Conservation (phyloP, 2,888 invertebrate genomes). For the Hirtodrosophila histrioides region DNA sequence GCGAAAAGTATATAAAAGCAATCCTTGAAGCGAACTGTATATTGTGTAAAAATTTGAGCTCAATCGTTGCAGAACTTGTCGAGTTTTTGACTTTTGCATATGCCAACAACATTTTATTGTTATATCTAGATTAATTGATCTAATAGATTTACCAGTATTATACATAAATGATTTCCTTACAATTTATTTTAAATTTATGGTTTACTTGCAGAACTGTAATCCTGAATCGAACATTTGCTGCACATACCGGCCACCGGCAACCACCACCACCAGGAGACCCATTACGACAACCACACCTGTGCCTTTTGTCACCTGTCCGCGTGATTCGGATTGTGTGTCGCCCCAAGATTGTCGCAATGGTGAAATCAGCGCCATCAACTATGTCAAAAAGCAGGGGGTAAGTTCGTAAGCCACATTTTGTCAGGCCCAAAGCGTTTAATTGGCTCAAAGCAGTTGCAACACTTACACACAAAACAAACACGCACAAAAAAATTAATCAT, state of each 20-base stretch:
- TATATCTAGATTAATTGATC: too few relatives aligned
- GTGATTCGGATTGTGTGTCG: constrained; percentile 82
- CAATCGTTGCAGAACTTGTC: too few relatives aligned
- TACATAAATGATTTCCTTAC: background rate
- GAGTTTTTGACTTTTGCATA: too few relatives aligned
- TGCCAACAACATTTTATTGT: too few relatives aligned
- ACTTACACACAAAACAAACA: constrained; percentile 4
- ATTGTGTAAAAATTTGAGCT: too few relatives aligned
- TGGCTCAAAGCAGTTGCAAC: constrained; percentile 8
- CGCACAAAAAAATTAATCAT: constrained; percentile 42
- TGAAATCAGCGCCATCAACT: constrained; percentile 78
- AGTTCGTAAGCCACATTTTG: constrained; percentile 63
- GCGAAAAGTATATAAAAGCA: too few relatives aligned
- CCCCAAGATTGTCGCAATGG: constrained; percentile 82
- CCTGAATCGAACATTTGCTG: constrained; percentile 84
- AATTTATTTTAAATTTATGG: background rate
- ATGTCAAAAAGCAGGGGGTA: constrained; percentile 81
- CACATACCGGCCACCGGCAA: constrained; percentile 77
- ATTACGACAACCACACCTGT: constrained; percentile 77
- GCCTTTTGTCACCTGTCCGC: constrained; percentile 74
- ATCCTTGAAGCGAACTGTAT: too few relatives aligned
- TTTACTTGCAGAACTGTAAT: constrained; percentile 83
- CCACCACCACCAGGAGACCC: constrained; percentile 50
- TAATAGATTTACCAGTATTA: too few relatives aligned
- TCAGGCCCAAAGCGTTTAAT: constrained; percentile 32